A percentile compares a stretch with the other conserved stretches of the same genome.
Evolutionary conservation across 2,888 invertebrate genomes (phyloP).

Genomic region (Cantharis flavilabris): DNA sequence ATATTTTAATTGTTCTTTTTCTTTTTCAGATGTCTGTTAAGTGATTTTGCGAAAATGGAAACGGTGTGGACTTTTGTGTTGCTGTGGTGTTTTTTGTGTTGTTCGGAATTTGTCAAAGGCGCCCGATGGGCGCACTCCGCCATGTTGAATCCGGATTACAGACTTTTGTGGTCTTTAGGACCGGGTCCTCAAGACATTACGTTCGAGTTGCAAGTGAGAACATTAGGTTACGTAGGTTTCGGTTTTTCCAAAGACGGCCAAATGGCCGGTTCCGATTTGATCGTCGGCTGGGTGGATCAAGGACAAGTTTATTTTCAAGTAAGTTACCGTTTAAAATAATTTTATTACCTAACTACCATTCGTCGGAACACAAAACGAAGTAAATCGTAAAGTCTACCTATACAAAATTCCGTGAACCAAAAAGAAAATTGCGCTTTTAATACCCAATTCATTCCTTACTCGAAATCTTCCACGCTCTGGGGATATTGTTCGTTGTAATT

Average conservation of each 20-base stretch:
- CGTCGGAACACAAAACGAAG: background rate
- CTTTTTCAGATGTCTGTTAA: conserved; percentile 24
- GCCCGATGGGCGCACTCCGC: conserved; percentile 58
- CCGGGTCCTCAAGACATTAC: conserved; percentile 75
- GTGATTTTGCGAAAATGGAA: conserved; percentile 29
- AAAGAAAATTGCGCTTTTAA: conserved; percentile 21
- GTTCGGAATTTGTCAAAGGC: conserved; percentile 48
- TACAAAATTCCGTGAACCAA: conserved; percentile 16
- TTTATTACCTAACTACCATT: background rate
- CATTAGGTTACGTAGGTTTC: conserved; percentile 84
- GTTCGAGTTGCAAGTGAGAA: conserved; percentile 82
- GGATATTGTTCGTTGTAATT: conserved; percentile 30
- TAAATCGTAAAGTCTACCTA: conserved; percentile 8
- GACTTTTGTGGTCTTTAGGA: conserved; percentile 73
- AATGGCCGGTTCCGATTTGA: conserved; percentile 83
- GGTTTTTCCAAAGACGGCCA: conserved; percentile 83
- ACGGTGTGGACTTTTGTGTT: conserved; percentile 25
- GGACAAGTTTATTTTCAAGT: conserved; percentile 81
- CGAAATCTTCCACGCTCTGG: conserved; percentile 10
- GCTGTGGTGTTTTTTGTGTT: conserved; percentile 46
- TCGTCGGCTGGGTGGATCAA: conserved; percentile 88
- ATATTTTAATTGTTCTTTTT: conserved; percentile 1
- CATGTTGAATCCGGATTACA: conserved; percentile 60
- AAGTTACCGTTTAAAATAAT: conserved; percentile 52
- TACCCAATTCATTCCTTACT: conserved; percentile 22